Base-by-base conservation (phyloP, 2,888 invertebrate species). In the Entomobrya multifasciata region DNA sequence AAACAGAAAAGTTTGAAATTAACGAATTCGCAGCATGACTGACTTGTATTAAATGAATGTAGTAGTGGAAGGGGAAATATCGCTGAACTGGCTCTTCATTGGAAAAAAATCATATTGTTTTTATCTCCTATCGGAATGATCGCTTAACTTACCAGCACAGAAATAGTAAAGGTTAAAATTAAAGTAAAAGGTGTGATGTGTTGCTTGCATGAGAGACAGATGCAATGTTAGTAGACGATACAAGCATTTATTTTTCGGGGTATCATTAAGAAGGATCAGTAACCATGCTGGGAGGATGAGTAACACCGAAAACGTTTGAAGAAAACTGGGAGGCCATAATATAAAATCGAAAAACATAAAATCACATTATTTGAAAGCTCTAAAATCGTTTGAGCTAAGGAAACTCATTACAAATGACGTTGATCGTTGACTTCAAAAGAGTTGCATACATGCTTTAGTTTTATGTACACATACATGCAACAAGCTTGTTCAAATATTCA, bases 1-100 rank as follows among this genome's bases (percentile, higher is more conserved):
- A n/a, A 6, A 52, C 2, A 30, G n/a, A 76, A 83, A 62, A 30
- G 20, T 83, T 83, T 83, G 49, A 83, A 83, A 76, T 83, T 77
- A 82, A 82, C 74, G 65, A 22, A 27, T 52, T 49, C 83, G 22
- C 60, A 82, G 74, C 65, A 27, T 77, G 76, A 76, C 15, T 41
- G 17, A 77, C 41, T 76, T 41, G 22, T 22, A 77, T 76, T 49
- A 65, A 49, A 77, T 83, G 82, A 65, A 60, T 81, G 13, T 25
- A 5, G 67, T 67, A 49, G 67, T 67, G 25, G 22, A 25, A 57
- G 44, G 25, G 15, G 41, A 15, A 70, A 25, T 17, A 36, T 44
- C 44, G 44, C 22, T 60, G 22, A 60, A 30, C 30, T 17, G 52
- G 52, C 52, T 13, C 4, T 27, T 1, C 57, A 3, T 13, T 8